Percentiles rank a stretch among this genome's conserved stretches.
Evolutionary conservation across 1,140 invertebrate species (phyloP).

Genomic region (Cepaea nemoralis): DNA sequence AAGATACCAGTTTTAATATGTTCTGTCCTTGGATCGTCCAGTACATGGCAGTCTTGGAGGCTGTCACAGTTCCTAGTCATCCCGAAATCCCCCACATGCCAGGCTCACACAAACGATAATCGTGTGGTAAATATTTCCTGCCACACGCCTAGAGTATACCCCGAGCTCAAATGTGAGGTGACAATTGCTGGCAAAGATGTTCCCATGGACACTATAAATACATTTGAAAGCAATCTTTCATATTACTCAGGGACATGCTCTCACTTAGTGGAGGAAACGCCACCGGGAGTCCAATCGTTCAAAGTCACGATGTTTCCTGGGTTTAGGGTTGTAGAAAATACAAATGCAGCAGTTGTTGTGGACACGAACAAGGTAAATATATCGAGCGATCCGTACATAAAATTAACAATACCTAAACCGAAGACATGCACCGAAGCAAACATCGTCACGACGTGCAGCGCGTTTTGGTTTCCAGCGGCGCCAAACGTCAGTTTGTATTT

Average conservation of each 20-base stretch:
- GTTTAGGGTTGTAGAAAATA: neutral
- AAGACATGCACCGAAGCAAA: neutral
- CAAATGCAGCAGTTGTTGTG: neutral
- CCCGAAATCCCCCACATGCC: neutral
- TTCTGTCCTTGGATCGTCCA: too few relatives aligned
- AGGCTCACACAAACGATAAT: neutral
- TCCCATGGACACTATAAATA: too few relatives aligned
- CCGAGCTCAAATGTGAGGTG: neutral
- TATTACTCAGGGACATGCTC: neutral
- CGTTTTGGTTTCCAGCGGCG: neutral
- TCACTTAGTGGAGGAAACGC: neutral
- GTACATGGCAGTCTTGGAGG: neutral
- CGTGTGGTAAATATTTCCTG: neutral
- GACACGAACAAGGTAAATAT: neutral
- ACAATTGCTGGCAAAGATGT: neutral
- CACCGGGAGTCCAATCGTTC: neutral
- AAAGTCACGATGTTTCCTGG: neutral
- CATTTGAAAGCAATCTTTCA: too few relatives aligned
- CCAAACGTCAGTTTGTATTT: neutral
- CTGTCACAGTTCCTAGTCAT: neutral
- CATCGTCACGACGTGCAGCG: neutral
- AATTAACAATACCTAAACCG: neutral
- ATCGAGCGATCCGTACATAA: neutral
- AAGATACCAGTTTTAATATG: neutral
- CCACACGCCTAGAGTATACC: neutral